These are phyloP conservation scores for Euplagia quadripunctaria DNA, from an alignment of 2,888 invertebrate genomes.

Conservation along the genomic window DNA sequence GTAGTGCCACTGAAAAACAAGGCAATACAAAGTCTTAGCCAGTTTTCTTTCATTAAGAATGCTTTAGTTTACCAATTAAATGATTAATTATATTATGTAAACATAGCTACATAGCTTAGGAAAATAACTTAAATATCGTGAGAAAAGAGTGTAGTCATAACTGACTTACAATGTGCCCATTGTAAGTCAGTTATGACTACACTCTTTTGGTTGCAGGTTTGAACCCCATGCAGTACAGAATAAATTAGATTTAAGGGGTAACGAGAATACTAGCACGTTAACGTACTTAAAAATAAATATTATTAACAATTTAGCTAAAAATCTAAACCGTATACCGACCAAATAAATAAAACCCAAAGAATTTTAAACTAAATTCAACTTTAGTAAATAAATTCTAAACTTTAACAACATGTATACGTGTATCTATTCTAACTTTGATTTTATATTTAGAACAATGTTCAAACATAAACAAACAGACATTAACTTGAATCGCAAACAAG, in stretches of 20 bases:
- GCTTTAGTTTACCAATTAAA: not conserved
- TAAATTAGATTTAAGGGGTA: too few relatives aligned
- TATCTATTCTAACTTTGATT: conserved; percentile 46
- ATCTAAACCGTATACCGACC: not conserved
- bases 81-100: not conserved
- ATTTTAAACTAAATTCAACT: conserved; percentile 2
- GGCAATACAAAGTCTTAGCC: too few relatives aligned
- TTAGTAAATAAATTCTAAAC: conserved; percentile 9
- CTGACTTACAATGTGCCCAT: not conserved
- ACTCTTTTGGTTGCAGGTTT: too few relatives aligned
- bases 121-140: too few relatives aligned
- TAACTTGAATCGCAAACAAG: conserved; percentile 68
- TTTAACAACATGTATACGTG: conserved; percentile 8
- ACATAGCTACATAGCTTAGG: too few relatives aligned
- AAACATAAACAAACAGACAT: conserved; percentile 49
- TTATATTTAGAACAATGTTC: conserved; percentile 69
- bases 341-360: not conserved
- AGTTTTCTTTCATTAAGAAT: not conserved
- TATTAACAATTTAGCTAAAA: not conserved
- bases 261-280: too few relatives aligned
- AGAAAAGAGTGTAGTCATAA: not conserved
- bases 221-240: too few relatives aligned
- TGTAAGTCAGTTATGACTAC: too few relatives aligned
- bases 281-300: too few relatives aligned
- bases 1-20: not conserved